A percentile compares a stretch with the other conserved stretches of the same genome.
phyloP scores from a whole-genome alignment of 2,113 vertebrate species.

The Cynocephalus volans region DNA sequence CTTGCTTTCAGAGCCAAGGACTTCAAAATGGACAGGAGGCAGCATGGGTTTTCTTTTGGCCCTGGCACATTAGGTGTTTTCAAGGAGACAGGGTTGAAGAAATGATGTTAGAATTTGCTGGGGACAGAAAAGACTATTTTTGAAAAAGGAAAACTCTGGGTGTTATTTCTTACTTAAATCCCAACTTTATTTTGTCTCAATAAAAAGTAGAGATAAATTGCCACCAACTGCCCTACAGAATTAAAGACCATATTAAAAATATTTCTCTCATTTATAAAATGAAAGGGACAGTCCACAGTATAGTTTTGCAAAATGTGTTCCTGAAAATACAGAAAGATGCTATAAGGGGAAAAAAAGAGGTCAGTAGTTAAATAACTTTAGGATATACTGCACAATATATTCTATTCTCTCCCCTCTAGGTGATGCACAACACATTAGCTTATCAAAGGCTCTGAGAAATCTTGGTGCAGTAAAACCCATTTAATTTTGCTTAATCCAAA shows the following conservation, averaged over 20 bases:
- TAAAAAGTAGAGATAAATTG: constrained; percentile 6
- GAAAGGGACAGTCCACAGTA: neutral
- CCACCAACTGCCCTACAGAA: neutral
- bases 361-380: constrained; percentile 1
- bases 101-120: neutral
- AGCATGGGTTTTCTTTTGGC: neutral
- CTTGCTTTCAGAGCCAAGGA: neutral
- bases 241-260: constrained; percentile 46
- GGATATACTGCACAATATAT: neutral
- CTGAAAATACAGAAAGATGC: constrained; percentile 26
- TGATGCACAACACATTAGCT: neutral
- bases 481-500: constrained; percentile 56
- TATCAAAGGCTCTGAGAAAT: constrained; percentile 59
- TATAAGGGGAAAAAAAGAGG: neutral
- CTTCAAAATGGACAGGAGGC: neutral
- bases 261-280: constrained; percentile 42
- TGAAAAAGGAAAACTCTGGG: neutral
- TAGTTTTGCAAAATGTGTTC: constrained; percentile 40
- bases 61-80: neutral
- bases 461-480: neutral
- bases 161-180: constrained; percentile 49
- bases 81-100: neutral
- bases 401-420: neutral
- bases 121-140: constrained; percentile 14
- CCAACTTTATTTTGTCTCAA: constrained; percentile 38